Evolutionary conservation across 2,888 invertebrate genomes (phyloP), one percentile per base, ranked within the genome.

Genomic region (Idaea straminata): DNA sequence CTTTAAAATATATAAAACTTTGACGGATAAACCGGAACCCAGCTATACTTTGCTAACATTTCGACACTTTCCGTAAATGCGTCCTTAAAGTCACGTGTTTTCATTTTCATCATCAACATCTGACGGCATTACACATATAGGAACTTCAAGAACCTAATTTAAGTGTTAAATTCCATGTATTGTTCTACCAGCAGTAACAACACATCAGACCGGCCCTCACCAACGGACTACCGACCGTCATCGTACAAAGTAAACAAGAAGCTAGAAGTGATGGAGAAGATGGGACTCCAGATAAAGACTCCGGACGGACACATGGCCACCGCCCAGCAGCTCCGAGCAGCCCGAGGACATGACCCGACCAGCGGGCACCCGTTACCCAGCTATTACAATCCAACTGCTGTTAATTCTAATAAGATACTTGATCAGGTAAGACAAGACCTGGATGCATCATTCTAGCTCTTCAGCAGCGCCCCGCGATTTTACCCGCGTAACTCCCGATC

Each of bases 321-420:
- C 25, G 94, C 94, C n/a, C 93, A 92, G 76, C 92, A 93, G 80
- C 81, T 94, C 64, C 87, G 94, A 4, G 93, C 93, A 59, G 91
- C 93, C 0, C 47, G 47, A 4, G 47, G 47, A 4, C 47, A 47
- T 4, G 47, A 47, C 47, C 93, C 66, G 83, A 86, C 63, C 92
- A 91, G 5, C 88, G 93, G 1, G 87, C 73, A 74, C 71, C 77
- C 3, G 64, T 64, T 15, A 64, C 67, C 35, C n/a, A 74, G 0
- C 64, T 97, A 95, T 86, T 96, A 96, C 82, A 96, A 96, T 85
- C 95, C 96, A 57, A 95, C 95, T 25, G 95, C 96, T 15, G 94
- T 96, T 61, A 95, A 96, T 81, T 95, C 96, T 59, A 95, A 96
- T 69, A 96, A 97, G 80, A 97, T 98, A 82, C 95, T 97, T 6